Evolutionary conservation across 2,888 invertebrate species (phyloP).

Genomic region (Cataglyphis altisquamis): DNA sequence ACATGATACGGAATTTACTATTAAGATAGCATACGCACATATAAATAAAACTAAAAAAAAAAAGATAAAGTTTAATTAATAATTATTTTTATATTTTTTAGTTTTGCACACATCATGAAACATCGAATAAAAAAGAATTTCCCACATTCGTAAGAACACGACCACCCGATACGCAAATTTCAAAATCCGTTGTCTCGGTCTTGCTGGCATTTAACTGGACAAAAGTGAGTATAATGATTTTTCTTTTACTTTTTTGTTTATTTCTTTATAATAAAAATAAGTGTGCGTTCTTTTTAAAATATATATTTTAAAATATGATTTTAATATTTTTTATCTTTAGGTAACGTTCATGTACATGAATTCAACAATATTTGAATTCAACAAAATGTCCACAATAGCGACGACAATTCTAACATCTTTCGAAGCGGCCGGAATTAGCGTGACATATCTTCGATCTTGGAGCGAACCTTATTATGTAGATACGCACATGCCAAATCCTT

Average conservation of each 20-base stretch:
- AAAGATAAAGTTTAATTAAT: not conserved
- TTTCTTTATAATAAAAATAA: no score
- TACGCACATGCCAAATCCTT: conserved; percentile 95
- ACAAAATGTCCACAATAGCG: conserved; percentile 89
- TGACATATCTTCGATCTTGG: conserved; percentile 90
- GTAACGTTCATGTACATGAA: conserved; percentile 94
- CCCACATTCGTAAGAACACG: conserved; percentile 97
- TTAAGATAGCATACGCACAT: not conserved
- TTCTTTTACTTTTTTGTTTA: not conserved
- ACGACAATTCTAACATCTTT: conserved; percentile 92
- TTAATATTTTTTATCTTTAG: conserved; percentile 84
- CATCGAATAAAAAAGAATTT: conserved; percentile 95
- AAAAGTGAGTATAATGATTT: conserved; percentile 88
- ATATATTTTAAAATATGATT: conserved; percentile 32
- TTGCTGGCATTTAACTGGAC: conserved; percentile 96
- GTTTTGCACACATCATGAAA: conserved; percentile 96
- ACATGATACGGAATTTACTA: conserved; percentile 51
- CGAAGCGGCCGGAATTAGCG: conserved; percentile 90
- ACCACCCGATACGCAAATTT: conserved; percentile 97
- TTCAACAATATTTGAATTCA: conserved; percentile 91
- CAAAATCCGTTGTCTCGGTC: conserved; percentile 95
- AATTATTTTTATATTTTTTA: conserved; percentile 86
- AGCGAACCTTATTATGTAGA: conserved; percentile 91
- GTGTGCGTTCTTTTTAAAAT: not conserved
- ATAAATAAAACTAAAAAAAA: not conserved